These are phyloP conservation scores for Nothura maculosa DNA, from an alignment of 2,797 vertebrate species.

Conservation along the genomic window DNA sequence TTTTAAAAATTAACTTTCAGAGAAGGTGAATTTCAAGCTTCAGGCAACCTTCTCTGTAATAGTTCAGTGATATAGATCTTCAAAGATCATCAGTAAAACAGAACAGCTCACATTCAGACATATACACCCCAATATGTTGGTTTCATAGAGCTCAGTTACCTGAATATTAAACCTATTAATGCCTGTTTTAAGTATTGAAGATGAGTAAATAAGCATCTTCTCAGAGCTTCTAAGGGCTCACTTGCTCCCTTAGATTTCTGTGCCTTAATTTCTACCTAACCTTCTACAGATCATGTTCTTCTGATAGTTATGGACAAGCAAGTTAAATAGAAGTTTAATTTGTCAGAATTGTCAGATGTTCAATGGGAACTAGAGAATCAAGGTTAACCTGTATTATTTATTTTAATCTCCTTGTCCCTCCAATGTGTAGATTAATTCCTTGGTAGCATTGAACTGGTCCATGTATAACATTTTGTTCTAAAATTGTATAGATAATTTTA, in stretches of 20 bases:
- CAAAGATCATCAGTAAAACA: not conserved
- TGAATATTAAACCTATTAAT: not conserved
- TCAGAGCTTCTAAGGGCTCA: not conserved
- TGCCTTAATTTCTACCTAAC: not conserved
- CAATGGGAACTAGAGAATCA: not conserved
- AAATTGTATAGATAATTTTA: not conserved
- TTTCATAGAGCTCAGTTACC: not conserved
- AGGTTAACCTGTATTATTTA: not conserved
- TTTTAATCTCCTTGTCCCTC: not conserved
- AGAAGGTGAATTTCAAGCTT: not conserved
- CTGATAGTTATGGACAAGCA: not conserved
- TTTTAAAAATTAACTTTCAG: not conserved
- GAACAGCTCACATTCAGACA: not conserved
- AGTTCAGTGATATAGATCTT: not conserved
- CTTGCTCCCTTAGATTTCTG: not conserved
- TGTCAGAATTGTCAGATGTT: not conserved
- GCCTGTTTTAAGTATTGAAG: not conserved
- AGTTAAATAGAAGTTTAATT: not conserved
- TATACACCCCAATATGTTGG: not conserved
- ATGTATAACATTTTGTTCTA: not conserved
- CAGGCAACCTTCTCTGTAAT: not conserved
- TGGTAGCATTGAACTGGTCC: not conserved
- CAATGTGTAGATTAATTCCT: not conserved
- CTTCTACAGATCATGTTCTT: rapidly evolving
- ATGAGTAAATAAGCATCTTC: not conserved